Base-by-base conservation (phyloP, 2,888 invertebrate genomes). In the Vanessa cardui region DNA sequence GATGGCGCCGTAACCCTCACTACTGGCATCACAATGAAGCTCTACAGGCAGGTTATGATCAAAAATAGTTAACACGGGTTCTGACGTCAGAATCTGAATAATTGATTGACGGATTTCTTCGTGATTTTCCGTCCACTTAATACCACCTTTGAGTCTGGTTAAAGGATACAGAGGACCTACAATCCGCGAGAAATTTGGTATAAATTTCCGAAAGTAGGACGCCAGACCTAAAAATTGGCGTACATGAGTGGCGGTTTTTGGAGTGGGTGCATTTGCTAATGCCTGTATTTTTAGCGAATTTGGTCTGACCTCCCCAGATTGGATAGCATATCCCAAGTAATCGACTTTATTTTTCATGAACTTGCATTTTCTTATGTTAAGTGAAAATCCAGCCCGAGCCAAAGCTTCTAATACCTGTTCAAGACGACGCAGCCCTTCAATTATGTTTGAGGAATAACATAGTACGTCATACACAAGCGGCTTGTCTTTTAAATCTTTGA, bases 151-250 rank as follows among this genome's bases (percentile, higher is more conserved):
- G 18, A 26, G 16, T 16, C 15, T 46, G 18, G 52, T 52, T 9
- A 52, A 18, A 1, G 44, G 6, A n/a, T 66, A 60, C 0, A 70
- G 16, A 1, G 69, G 69, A 5, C 58, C 58, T 33, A 59, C 49
- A 1, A 60, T 8, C 5, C 7, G 49, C 0, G 76, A 72, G 44
- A 73, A 72, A 2, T 65, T 45, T 7, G 64, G 65, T 0, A 72
- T 44, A 31, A 74, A 73, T 33, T 71, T 62, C 8, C 72, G 39
- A 56, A 73, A 73, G 31, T 73, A 73, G 0, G 72, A 67, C 0
- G 69, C 70, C 9, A 72, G 49, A 0, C 69, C 72, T 18, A 72
- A 64, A 47, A 72, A 70, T 47, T 71, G 72, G 2, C 71, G 31
- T 5, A 72, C 8, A 18, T 74, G 71, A 7, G 62, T 65, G 0